phyloP scores from a whole-genome alignment of 2,113 vertebrate species.

The Porphyrio hochstetteri region DNA sequence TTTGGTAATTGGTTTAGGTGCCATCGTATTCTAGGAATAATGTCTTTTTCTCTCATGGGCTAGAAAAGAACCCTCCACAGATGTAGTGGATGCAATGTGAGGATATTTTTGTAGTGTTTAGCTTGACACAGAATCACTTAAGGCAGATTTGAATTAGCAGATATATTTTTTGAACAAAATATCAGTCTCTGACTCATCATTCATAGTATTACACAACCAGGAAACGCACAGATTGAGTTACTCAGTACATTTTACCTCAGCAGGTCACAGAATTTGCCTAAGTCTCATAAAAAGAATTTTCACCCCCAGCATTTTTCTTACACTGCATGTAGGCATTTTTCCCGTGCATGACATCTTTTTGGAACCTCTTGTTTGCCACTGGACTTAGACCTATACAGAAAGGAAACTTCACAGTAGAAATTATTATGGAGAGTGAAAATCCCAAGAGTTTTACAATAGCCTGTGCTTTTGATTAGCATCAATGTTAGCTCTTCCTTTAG shows the following conservation, averaged over 20 bases:
- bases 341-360: fast-evolving
- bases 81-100: neutral
- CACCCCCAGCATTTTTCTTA: neutral
- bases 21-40: neutral
- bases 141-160: neutral
- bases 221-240: neutral
- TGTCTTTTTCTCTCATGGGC: neutral
- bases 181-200: neutral
- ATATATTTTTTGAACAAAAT: neutral
- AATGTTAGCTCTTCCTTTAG: neutral
- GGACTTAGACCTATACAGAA: neutral
- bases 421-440: neutral
- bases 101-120: neutral
- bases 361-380: neutral
- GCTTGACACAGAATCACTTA: neutral
- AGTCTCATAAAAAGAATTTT: neutral
- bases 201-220: neutral
- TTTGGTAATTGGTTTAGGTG: neutral
- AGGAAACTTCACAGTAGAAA: neutral
- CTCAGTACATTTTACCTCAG: neutral
- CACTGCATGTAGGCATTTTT: neutral
- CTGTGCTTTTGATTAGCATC: neutral
- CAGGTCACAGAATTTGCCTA: neutral
- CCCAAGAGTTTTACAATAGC: neutral
- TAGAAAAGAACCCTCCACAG: neutral